These are phyloP conservation scores for Menura novaehollandiae DNA, from an alignment of 2,113 vertebrate species.

Conservation along the genomic window DNA sequence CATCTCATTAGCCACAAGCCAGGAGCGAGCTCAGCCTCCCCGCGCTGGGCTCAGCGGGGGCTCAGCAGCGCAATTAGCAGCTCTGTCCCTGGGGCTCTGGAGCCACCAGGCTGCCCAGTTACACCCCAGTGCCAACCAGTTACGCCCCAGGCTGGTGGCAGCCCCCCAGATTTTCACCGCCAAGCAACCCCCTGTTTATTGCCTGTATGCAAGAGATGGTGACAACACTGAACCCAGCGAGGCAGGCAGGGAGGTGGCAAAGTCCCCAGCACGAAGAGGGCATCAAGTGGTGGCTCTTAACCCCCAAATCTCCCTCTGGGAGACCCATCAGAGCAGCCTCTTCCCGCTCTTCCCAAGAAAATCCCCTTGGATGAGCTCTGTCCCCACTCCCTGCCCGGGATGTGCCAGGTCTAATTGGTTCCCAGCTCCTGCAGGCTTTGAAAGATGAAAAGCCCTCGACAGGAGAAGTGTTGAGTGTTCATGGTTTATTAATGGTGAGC, in stretches of 20 bases:
- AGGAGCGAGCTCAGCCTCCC: not conserved
- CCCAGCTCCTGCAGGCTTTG: conserved; percentile 20
- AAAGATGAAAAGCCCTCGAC: conserved; percentile 43
- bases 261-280: accelerated
- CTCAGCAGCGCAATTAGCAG: not conserved
- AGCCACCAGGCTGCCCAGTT: not conserved
- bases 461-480: not conserved
- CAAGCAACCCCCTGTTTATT: not conserved
- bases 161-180: not conserved
- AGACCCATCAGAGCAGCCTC: not conserved
- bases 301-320: not conserved
- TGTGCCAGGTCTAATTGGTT: conserved; percentile 29
- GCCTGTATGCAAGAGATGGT: accelerated
- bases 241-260: not conserved
- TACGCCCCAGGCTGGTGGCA: accelerated
- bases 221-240: accelerated
- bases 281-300: not conserved
- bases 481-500: conserved; percentile 57
- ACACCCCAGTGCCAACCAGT: not conserved
- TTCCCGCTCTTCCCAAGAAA: not conserved
- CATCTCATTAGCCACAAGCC: not conserved
- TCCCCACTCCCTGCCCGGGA: accelerated
- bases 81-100: not conserved
- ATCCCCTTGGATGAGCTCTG: not conserved
- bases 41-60: not conserved